A percentile compares a stretch with the other conserved stretches of the same genome.
Conservation (phyloP, 2,113 vertebrate genomes). For the Antechinus stuartii region DNA sequence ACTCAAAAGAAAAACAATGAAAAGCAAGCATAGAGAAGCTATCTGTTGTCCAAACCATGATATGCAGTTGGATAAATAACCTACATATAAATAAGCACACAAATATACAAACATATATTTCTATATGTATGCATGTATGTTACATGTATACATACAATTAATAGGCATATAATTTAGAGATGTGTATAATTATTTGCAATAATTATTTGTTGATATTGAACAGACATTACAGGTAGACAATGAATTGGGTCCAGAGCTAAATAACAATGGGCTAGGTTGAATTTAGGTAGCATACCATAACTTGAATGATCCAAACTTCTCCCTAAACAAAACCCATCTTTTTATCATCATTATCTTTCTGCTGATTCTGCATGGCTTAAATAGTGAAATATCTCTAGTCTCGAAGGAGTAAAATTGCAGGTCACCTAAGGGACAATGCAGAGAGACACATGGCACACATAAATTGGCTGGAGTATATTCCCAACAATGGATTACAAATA, state of each 20-base stretch:
- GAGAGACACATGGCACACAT: not conserved
- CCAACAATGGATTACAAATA: not conserved
- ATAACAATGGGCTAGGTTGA: not conserved
- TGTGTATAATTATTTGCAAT: not conserved
- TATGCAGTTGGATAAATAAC: not conserved
- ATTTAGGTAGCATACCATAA: not conserved
- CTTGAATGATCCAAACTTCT: not conserved
- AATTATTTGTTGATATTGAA: not conserved
- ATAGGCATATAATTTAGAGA: not conserved
- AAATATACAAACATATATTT: not conserved
- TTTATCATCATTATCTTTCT: not conserved
- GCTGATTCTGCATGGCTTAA: not conserved
- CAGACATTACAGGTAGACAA: not conserved
- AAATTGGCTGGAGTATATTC: not conserved
- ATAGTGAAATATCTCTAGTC: not conserved
- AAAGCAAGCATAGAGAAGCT: not conserved
- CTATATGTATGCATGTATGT: not conserved
- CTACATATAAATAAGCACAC: not conserved
- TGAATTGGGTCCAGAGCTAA: not conserved
- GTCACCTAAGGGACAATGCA: not conserved
- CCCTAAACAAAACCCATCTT: not conserved
- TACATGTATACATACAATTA: not conserved
- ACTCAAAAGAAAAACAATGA: not conserved
- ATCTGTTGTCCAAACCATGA: not conserved
- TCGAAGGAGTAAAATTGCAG: not conserved